phyloP scores from a whole-genome alignment of 2,888 invertebrate genomes.

The Hemithea aestivaria region DNA sequence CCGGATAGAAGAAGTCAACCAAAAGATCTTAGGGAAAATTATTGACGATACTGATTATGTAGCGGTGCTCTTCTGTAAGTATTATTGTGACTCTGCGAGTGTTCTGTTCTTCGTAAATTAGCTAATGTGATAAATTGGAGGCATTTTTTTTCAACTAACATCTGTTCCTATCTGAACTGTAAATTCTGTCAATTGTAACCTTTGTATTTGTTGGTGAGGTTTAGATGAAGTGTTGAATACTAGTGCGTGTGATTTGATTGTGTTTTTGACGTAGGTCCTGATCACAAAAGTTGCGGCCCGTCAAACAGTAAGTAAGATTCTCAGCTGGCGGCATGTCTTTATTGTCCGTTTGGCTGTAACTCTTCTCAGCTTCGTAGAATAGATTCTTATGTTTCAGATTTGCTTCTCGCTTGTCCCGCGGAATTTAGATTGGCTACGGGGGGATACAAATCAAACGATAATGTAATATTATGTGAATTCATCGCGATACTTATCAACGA shows the following conservation, averaged over 20 bases:
- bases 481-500: slow-evolving; percentile 37
- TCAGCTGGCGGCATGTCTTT: slow-evolving; percentile 65
- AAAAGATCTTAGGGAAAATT: slow-evolving; percentile 92
- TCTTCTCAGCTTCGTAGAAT: slow-evolving; percentile 64
- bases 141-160: slow-evolving; percentile 68
- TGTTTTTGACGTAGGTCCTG: slow-evolving; percentile 79
- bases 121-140: slow-evolving; percentile 64
- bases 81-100: slow-evolving; percentile 37
- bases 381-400: slow-evolving; percentile 45
- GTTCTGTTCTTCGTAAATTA: slow-evolving; percentile 54
- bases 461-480: slow-evolving; percentile 23
- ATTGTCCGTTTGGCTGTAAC: slow-evolving; percentile 63
- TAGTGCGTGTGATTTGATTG: slow-evolving; percentile 75
- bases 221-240: slow-evolving; percentile 52
- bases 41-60: slow-evolving; percentile 95
- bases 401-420: slow-evolving; percentile 54
- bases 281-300: slow-evolving; percentile 77
- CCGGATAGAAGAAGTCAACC: slow-evolving; percentile 96
- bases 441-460: slow-evolving; percentile 29
- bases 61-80: slow-evolving; percentile 97
- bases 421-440: slow-evolving; percentile 33
- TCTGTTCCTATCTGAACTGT: slow-evolving; percentile 40
- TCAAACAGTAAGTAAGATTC: slow-evolving; percentile 76
- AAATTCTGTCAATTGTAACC: slow-evolving; percentile 52
- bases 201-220: slow-evolving; percentile 46